These are phyloP conservation scores for Drosophila kanekoi DNA, from an alignment of 2,888 invertebrate species.

Conservation along the genomic window DNA sequence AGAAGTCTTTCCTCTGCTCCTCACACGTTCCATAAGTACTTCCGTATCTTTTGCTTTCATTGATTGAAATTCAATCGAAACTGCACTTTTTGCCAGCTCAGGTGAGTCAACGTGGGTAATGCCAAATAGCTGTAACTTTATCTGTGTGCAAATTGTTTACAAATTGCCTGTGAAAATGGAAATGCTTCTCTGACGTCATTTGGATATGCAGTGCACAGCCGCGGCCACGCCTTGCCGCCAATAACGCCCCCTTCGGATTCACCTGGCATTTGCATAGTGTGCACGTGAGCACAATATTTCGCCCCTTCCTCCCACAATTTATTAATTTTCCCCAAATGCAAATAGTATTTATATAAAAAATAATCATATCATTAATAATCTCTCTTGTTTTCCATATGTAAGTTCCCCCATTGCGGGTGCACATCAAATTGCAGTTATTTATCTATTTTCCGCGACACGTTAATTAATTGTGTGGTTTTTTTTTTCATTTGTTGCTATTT, in stretches of 20 bases:
- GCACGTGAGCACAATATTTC: slow-evolving; percentile 40
- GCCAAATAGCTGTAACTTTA: slow-evolving; percentile 26
- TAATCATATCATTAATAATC: slow-evolving; percentile 24
- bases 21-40: background rate
- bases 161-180: slow-evolving; percentile 34
- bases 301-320: slow-evolving; percentile 16
- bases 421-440: slow-evolving; percentile 24
- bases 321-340: slow-evolving; percentile 25
- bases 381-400: slow-evolving; percentile 25
- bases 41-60: slow-evolving; percentile 3
- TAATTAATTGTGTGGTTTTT: slow-evolving; percentile 12
- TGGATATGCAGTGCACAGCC: no score
- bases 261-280: slow-evolving; percentile 52
- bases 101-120: slow-evolving; percentile 32
- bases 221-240: slow-evolving; percentile 13
- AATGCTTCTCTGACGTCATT: slow-evolving; percentile 45
- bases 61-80: slow-evolving; percentile 44
- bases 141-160: slow-evolving; percentile 54
- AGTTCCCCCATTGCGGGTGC: slow-evolving; percentile 18
- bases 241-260: slow-evolving; percentile 11
- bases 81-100: slow-evolving; percentile 20
- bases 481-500: no score
- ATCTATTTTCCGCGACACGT: slow-evolving; percentile 20
- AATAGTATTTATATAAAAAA: slow-evolving; percentile 30
- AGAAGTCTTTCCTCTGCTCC: background rate